phyloP scores from a whole-genome alignment of 2,888 invertebrate genomes.

The Rhogogaster chlorosoma region DNA sequence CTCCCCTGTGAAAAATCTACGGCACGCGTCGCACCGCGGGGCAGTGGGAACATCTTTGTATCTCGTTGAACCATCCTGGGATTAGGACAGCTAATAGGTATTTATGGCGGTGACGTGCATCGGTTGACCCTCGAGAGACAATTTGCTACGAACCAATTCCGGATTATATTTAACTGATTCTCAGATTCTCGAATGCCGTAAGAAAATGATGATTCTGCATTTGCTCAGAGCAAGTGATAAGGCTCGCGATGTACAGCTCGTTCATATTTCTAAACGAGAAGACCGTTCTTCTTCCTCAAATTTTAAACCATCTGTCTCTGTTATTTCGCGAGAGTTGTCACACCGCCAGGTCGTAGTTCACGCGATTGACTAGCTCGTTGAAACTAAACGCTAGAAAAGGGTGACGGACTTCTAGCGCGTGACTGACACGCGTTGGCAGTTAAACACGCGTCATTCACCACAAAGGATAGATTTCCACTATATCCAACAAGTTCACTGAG shows the following conservation, averaged over 20 bases:
- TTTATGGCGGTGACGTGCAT: constrained; percentile 30
- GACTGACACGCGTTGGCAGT: constrained; percentile 68
- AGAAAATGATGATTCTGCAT: neutral
- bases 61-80: constrained; percentile 68
- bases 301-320: constrained; percentile 59
- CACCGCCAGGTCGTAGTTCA: constrained; percentile 59
- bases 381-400: constrained; percentile 62
- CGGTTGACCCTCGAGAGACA: constrained; percentile 22
- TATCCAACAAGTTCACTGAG: neutral
- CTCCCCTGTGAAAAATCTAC: constrained; percentile 41
- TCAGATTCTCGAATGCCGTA: neutral
- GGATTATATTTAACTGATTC: neutral
- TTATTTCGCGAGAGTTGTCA: constrained; percentile 55
- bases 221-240: neutral
- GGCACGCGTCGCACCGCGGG: constrained; percentile 69
- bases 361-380: constrained; percentile 57
- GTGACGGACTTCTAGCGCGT: constrained; percentile 62
- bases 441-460: constrained; percentile 56
- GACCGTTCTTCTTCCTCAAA: neutral
- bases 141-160: constrained; percentile 4
- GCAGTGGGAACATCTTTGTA: constrained; percentile 64
- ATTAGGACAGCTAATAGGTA: constrained; percentile 58
- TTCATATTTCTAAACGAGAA: neutral
- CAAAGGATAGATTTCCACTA: constrained; percentile 1
- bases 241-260: neutral